phyloP scores from a whole-genome alignment of 2,888 invertebrate species.

The Leptopilina myrica region DNA sequence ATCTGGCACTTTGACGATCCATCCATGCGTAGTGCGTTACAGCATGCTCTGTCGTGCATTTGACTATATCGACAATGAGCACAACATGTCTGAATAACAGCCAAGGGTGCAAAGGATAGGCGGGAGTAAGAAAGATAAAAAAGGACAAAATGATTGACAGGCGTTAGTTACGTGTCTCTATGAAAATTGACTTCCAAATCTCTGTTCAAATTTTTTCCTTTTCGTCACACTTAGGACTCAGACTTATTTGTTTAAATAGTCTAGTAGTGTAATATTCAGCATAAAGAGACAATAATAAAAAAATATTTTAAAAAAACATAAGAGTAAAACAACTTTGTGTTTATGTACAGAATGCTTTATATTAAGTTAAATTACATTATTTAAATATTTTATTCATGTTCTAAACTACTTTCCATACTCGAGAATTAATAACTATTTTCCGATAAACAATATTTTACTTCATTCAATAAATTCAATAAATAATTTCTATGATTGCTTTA shows the following conservation, averaged over 20 bases:
- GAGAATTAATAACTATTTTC: neutral
- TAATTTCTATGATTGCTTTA: neutral
- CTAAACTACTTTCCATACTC: too few relatives aligned
- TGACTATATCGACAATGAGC: slow-evolving; percentile 73
- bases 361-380: too few relatives aligned
- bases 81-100: slow-evolving; percentile 72
- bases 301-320: too few relatives aligned
- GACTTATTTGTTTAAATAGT: slow-evolving; percentile 58
- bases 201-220: slow-evolving; percentile 55
- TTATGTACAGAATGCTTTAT: too few relatives aligned
- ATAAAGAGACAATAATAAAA: too few relatives aligned
- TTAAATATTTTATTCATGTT: too few relatives aligned
- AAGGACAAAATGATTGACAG: slow-evolving; percentile 54
- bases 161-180: slow-evolving; percentile 64
- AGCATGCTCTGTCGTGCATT: slow-evolving; percentile 69
- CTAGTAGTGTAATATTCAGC: too few relatives aligned
- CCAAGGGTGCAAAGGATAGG: slow-evolving; percentile 68
- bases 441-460: neutral
- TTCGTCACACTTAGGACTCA: slow-evolving; percentile 60
- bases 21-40: slow-evolving; percentile 73
- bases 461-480: slow-evolving; percentile 11
- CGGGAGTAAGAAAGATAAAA: slow-evolving; percentile 45
- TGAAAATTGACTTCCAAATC: slow-evolving; percentile 68
- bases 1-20: slow-evolving; percentile 74
- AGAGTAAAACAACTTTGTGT: too few relatives aligned